Base-by-base conservation (phyloP, 2,888 invertebrate species). In the Zele albiditarsus region DNA sequence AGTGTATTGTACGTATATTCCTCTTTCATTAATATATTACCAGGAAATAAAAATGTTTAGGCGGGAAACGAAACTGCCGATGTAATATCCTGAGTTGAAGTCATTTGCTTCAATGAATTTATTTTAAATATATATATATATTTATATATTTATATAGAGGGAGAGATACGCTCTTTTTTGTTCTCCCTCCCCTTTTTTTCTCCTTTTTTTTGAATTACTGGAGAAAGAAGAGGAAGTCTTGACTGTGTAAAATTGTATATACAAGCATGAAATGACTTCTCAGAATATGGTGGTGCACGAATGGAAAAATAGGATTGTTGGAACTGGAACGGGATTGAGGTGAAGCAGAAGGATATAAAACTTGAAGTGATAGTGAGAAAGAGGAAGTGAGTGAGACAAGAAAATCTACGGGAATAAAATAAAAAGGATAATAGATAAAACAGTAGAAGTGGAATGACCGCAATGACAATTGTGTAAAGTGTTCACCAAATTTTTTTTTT, bases 391-490 rank as follows among this genome's bases (percentile, higher is more conserved):
- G 12, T 2, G 5, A 53, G 20, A 10, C 12, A 23, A 23, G 6
- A 53, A 20, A n/a, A n/a, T n/a, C n/a, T n/a, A n/a, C n/a, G n/a
- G n/a, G n/a, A 60, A 58, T 8, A n/a, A 62, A 31, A n/a, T 16
- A n/a, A 28, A 58, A 58, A 25, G 25, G n/a, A n/a, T 25, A 12
- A 65, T 8, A 16, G 38, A 23, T 65, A 38, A 65, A 38, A 65
- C 23, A 20, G 20, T 2, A 53, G 8, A 53, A 71, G 71, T 71
- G 60, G 38, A 71, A 71, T 60, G 71, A 71, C 71, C 71, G 53
- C 53, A 53, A 53, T 53, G 71, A 71, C 71, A 71, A 71, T 71
- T 46, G 62, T 31, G 38, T 71, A 16, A 71, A 71, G 62, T 71
- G 62, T 46, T 71, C 71, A 42, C 46, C 62, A 12, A 12, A 53